Evolutionary conservation across 2,888 invertebrate species (phyloP), one percentile per base, ranked within the genome.

Genomic region (Abscondita cerata): DNA sequence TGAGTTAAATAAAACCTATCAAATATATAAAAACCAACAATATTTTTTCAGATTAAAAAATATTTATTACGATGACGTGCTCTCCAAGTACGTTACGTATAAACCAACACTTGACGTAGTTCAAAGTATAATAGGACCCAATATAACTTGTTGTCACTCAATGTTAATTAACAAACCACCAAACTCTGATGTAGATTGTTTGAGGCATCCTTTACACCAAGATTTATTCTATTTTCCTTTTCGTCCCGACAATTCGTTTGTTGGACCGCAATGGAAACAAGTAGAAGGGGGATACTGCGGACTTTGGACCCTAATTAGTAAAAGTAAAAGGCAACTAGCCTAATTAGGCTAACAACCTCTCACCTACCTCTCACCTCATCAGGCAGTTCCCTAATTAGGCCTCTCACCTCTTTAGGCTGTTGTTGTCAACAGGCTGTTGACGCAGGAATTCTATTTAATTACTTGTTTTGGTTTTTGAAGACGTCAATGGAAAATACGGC

Each of bases 91-190:
- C 76, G 86, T 87, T 47, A 81, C 84, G 40, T 77, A 86, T 63
- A 85, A 87, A 0, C 78, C 84, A 64, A 74, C 95, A 8, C 76
- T 92, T 57, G 86, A 92, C 59, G 84, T 91, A 59, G 84, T 92
- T 13, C 85, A 89, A 58, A 86, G 87, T 71, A 86, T 95, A 69
- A 86, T 89, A 19, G 94, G 93, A 0, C 84, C 86, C 1, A 88
- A 91, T 69, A 84, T 93, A 46, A 86, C 88, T 69, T 91, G 89
- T 0, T 85, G 90, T 76, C 91, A 95, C 80, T 91, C 91, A 38
- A 95, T 96, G 94, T 81, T 95, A 40, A 94, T 96, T 71, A 95
- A 94, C 78, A 93, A 93, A 74, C 93, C 95, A 0, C 95, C 95
- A 0, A 93, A 94, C 76, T 78, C 86, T 25, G 87, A 88, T 72